Conservation (phyloP, 2,888 invertebrate genomes). For the Drosophila rubida region DNA sequence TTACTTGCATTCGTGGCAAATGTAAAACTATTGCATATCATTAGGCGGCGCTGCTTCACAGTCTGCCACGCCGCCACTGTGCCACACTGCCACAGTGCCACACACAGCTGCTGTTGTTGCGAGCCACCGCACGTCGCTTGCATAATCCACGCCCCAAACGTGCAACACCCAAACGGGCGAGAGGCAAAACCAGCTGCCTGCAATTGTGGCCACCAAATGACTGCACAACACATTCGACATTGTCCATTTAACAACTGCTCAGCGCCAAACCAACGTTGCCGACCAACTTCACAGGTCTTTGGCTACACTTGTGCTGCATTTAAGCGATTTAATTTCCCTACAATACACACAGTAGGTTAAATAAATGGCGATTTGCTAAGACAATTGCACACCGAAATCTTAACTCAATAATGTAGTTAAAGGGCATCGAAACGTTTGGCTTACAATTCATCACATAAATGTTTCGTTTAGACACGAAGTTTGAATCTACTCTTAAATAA, state of each 20-base stretch:
- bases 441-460: too few species aligned
- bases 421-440: too few species aligned
- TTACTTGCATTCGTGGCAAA: conserved; percentile 73
- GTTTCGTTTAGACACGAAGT: too few species aligned
- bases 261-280: neutral
- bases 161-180: conserved; percentile 52
- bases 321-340: too few species aligned
- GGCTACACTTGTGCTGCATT: too few species aligned
- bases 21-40: conserved; percentile 74
- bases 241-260: neutral
- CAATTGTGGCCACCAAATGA: conserved; percentile 46
- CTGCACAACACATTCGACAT: conserved; percentile 24
- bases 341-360: too few species aligned
- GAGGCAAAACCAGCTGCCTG: conserved; percentile 29
- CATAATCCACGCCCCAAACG: conserved; percentile 65
- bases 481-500: too few species aligned
- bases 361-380: too few species aligned
- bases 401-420: too few species aligned
- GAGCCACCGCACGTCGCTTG: conserved; percentile 46
- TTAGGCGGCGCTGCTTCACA: conserved; percentile 55
- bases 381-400: too few species aligned
- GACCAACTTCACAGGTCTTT: too few species aligned
- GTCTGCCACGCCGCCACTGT: too few species aligned
- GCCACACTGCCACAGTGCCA: conserved; percentile 10
- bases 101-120: conserved; percentile 19